Base-by-base conservation (phyloP, 2,888 invertebrate species). In the Tanytarsus gracilentus region DNA sequence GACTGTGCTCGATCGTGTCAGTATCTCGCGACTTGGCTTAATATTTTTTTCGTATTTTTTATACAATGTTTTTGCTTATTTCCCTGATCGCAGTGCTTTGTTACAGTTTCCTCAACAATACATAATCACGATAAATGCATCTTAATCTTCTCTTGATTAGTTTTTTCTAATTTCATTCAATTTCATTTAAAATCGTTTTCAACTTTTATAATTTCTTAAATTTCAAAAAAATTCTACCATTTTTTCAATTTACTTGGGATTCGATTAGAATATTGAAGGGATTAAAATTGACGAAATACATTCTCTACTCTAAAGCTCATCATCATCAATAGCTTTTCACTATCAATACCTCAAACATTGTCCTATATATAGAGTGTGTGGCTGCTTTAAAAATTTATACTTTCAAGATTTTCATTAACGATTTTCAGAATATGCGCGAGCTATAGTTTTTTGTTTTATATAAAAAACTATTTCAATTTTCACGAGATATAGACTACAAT, bases 251-350 rank as follows among this genome's bases (percentile, higher is more conserved):
- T n/a, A n/a, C n/a, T n/a, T n/a, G n/a, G n/a, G n/a, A n/a, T n/a
- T n/a, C n/a, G n/a, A n/a, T 33, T 33, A 33, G 2, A 33, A 33
- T 33, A 33, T n/a, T n/a, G n/a, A n/a, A n/a, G 1, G 21, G 44
- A 44, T 44, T 23, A 44, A 33, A 44, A 44, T 44, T 44, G 44
- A 44, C 44, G 44, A 44, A 44, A 44, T 44, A 21, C 21, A 44
- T 44, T 6, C 23, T 21, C 44, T 44, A 44, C 21, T 44, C 44
- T 44, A 44, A 44, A 44, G 44, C 44, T 44, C 44, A n/a, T n/a
- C n/a, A n/a, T n/a, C n/a, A n/a, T n/a, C n/a, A n/a, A n/a, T n/a
- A n/a, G n/a, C n/a, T n/a, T n/a, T n/a, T n/a, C n/a, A n/a, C n/a
- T n/a, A n/a, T n/a, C n/a, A n/a, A n/a, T n/a, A n/a, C n/a, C n/a